Conservation (phyloP, 2,888 invertebrate species). For the Conistra vaccinii region DNA sequence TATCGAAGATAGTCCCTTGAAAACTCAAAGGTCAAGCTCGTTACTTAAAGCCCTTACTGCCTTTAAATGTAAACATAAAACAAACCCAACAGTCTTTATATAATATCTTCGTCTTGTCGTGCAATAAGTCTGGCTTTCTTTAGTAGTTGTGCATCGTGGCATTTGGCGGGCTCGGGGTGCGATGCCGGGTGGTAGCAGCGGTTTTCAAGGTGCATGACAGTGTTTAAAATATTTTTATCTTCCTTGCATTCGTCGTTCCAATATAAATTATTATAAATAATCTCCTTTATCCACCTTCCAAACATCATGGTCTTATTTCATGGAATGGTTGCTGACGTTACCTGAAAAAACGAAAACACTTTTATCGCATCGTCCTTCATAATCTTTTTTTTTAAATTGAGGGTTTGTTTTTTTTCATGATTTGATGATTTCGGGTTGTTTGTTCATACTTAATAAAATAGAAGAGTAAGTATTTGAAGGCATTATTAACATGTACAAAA, state of each 20-base stretch:
- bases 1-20: not conserved
- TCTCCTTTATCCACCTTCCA: too few species aligned
- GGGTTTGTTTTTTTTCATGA: not conserved
- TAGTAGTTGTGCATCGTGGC: slow-evolving; percentile 43
- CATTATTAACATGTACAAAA: not conserved
- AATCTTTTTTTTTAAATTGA: not conserved
- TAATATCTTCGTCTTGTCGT: slow-evolving; percentile 27
- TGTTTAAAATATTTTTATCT: not conserved
- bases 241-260: not conserved
- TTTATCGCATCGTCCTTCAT: not conserved
- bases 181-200: slow-evolving; percentile 32
- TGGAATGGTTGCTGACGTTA: not conserved
- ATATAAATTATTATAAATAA: not conserved
- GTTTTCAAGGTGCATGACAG: slow-evolving; percentile 34
- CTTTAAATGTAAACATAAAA: slow-evolving; percentile 51
- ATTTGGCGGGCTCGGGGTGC: slow-evolving; percentile 38
- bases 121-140: slow-evolving; percentile 50
- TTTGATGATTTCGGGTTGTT: not conserved
- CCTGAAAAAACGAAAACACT: not conserved
- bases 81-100: slow-evolving; percentile 29
- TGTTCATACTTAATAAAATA: not conserved
- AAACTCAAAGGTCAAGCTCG: slow-evolving; percentile 27
- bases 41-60: slow-evolving; percentile 6
- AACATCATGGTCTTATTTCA: not conserved
- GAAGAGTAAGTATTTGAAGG: not conserved